Evolutionary conservation across 2,113 vertebrate genomes (phyloP), one percentile per base, ranked within the genome.

Genomic region (Oceanodroma tethys): DNA sequence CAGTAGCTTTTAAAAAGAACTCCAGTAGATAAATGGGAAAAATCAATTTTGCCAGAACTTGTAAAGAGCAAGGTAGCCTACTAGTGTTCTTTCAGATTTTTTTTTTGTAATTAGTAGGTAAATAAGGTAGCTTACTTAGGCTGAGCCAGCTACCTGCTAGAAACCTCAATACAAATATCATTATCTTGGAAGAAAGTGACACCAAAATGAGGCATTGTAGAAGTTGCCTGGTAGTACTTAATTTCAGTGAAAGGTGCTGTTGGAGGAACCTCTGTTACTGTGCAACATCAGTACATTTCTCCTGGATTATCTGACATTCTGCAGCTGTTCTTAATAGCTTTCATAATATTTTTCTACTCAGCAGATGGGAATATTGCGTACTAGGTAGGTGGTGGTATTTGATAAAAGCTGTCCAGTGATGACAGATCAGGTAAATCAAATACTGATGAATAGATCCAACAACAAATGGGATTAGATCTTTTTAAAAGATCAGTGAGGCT

Each of bases 231-330:
- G 26, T 59, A 26, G 66, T 53, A 15, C 48, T 42, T 65, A 40
- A 26, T 70, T 40, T 22, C 38, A 50, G 22, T 50, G 70, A 10
- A 74, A 55, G 55, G 55, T 45, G 63, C 65, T 79, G 10, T 58
- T 20, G 5, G 60, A 74, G 47, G 47, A 78, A 7, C 38, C 29
- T 29, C 21, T 34, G 22, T 87, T 87, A 32, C 67, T 70, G 55
- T 74, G 42, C 65, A n/a, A 4, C 0, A 0, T 25, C 56, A 40
- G 56, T 50, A 7, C 2, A 0, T 23, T 87, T 67, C 45, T 78
- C 13, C 16, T 78, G 65, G 40, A 21, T 60, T 50, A 48, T 30
- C 38, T 82, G 60, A 15, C 6, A 1, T 53, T 45, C n/a, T 94
- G 60, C 78, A 85, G 45, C 79, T 53, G 25, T 3, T 34, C 59